Base-by-base conservation (phyloP, 2,797 vertebrate genomes). In the Ceryle rudis region DNA sequence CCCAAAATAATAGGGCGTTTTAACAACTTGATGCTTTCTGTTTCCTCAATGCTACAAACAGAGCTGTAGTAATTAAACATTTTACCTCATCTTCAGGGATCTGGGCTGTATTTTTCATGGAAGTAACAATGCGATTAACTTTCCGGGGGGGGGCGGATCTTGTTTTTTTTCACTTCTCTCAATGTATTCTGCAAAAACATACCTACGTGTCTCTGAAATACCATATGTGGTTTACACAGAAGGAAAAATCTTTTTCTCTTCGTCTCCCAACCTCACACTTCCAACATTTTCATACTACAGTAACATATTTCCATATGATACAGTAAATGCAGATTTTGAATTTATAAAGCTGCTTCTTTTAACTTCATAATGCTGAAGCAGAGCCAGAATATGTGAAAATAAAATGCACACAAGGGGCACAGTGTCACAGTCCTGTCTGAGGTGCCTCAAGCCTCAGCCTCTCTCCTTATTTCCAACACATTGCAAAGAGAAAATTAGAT, bases 381-480 rank as follows among this genome's bases (percentile, higher is more conserved):
- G 70, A 96, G 77, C 58, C 70, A 90, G 64, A 86, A 74, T 65
- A 64, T 42, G 66, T 95, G 86, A 64, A 75, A 94, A 89, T 92
- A 10, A 90, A 77, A 90, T 77, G 58, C 58, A 55, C 31, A 26
- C 72, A 72, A 13, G 74, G 58, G 80, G 62, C 86, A 81, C 25
- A 25, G 46, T 84, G 86, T 89, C 88, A 86, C 71, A 6, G 78
- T 89, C 72, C 69, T 79, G 51, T 89, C 72, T 82, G 74, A 89
- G 88, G 66, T 93, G 88, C 92, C 79, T 93, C 93, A 95, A 66
- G 54, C 88, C 80, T 79, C 74, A 89, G 22, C 58, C 57, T 73
- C 75, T 78, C 82, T 82, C 26, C 86, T 91, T 60, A 82, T 94
- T 89, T 81, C 49, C 62, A 74, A 26, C 42, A 55, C 54, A 44